Percentiles rank a stretch among this genome's conserved stretches.
Conservation (phyloP, 2,113 vertebrate species). For the Seriola rivoliana region DNA sequence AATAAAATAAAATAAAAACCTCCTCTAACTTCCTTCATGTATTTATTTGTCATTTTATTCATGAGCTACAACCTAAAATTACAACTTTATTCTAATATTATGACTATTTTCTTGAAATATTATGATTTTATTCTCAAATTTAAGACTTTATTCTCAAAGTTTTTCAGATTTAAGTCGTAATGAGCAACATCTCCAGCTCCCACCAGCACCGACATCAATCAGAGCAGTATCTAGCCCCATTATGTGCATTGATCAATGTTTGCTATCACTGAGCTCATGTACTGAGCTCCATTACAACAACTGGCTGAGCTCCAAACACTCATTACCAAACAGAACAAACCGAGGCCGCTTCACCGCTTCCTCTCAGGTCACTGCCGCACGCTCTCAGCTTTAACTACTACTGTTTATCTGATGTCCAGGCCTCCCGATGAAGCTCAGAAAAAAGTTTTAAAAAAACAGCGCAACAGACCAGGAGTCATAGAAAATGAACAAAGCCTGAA, state of each 20-base stretch:
- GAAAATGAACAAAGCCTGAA: too few species aligned
- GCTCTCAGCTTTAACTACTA: not conserved
- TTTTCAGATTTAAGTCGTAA: not conserved
- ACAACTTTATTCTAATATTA: too few species aligned
- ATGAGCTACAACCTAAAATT: not conserved
- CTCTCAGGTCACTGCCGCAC: not conserved
- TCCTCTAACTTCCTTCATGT: too few species aligned
- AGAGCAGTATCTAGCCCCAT: constrained; percentile 2
- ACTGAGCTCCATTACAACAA: constrained; percentile 35
- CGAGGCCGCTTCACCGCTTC: not conserved
- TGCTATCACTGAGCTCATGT: not conserved
- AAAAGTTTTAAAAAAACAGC: too few species aligned
- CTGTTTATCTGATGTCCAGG: too few species aligned
- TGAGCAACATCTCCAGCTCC: not conserved
- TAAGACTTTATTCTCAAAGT: too few species aligned
- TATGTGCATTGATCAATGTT: constrained; percentile 40
- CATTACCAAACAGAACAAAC: constrained; percentile 7
- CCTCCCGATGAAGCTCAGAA: too few species aligned
- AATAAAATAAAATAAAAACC: not conserved
- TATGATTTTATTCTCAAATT: too few species aligned
- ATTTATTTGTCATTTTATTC: too few species aligned
- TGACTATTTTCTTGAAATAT: too few species aligned
- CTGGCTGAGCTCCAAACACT: constrained; percentile 48
- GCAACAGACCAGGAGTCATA: too few species aligned
- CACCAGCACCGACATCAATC: constrained; percentile 12